phyloP scores from a whole-genome alignment of 2,113 vertebrate genomes.

The Carollia perspicillata region DNA sequence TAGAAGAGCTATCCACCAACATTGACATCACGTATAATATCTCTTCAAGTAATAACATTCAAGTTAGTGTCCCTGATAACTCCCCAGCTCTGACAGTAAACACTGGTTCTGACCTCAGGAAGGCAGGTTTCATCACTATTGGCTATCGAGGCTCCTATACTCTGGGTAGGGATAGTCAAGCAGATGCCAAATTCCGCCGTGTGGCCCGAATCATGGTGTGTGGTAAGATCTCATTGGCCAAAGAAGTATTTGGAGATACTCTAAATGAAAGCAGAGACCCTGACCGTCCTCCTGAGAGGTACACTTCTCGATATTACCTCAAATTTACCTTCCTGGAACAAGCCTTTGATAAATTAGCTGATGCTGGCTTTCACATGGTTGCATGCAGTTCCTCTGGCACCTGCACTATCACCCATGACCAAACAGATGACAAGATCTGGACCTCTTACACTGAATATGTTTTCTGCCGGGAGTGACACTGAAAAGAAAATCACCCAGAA shows the following conservation, averaged over 20 bases:
- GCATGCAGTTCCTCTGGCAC: conserved; percentile 95
- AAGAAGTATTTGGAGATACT: conserved; percentile 96
- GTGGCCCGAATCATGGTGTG: conserved; percentile 96
- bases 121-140: conserved; percentile 93
- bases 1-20: conserved; percentile 88
- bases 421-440: conserved; percentile 98
- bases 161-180: conserved; percentile 92
- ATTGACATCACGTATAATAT: conserved; percentile 79
- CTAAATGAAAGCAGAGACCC: conserved; percentile 95
- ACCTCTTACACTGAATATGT: conserved; percentile 99
- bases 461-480: conserved; percentile 95
- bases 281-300: conserved; percentile 91
- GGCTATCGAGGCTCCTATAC: conserved; percentile 95
- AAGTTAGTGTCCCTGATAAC: conserved; percentile 68
- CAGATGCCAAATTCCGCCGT: conserved; percentile 93
- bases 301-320: conserved; percentile 95
- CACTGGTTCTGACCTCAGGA: conserved; percentile 76
- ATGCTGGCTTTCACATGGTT: conserved; percentile 96
- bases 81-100: neutral
- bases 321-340: conserved; percentile 97
- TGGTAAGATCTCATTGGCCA: conserved; percentile 93
- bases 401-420: conserved; percentile 93
- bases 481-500: neutral
- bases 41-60: conserved; percentile 67
- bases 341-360: conserved; percentile 94